phyloP scores from a whole-genome alignment of 2,888 invertebrate genomes.

The Ariolimax columbianus region DNA sequence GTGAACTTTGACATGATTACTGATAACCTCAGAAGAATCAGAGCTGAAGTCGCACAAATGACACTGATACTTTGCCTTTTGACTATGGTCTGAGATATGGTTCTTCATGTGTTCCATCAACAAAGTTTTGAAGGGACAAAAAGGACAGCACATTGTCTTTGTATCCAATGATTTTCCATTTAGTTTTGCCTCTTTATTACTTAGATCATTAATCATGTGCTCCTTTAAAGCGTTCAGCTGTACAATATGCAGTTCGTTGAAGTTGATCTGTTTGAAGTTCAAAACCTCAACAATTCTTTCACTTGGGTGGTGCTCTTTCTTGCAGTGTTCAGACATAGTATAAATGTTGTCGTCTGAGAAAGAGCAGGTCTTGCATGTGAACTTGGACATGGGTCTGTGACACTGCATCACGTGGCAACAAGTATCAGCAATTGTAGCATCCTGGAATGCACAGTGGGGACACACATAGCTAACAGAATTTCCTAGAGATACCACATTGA shows the following conservation, averaged over 20 bases:
- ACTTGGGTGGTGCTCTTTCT: slow-evolving; percentile 23
- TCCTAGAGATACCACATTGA: slow-evolving; percentile 36
- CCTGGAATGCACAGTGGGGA: slow-evolving; percentile 31
- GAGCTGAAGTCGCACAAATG: slow-evolving; percentile 65
- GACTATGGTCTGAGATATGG: slow-evolving; percentile 57
- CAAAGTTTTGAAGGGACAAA: slow-evolving; percentile 54
- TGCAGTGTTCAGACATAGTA: slow-evolving; percentile 43
- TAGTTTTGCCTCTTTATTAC: slow-evolving; percentile 20
- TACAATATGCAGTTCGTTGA: slow-evolving; percentile 31
- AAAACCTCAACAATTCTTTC: slow-evolving; percentile 45
- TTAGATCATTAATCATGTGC: not conserved
- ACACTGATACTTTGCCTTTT: slow-evolving; percentile 63
- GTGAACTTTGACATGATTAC: slow-evolving; percentile 54
- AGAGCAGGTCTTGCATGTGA: slow-evolving; percentile 67
- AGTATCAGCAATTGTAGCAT: slow-evolving; percentile 34
- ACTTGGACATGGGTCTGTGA: slow-evolving; percentile 64
- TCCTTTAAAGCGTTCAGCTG: slow-evolving; percentile 34
- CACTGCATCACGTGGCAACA: slow-evolving; percentile 36
- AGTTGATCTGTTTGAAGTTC: slow-evolving; percentile 35
- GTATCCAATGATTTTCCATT: not conserved
- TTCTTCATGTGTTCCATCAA: slow-evolving; percentile 31
- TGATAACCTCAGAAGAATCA: slow-evolving; percentile 47
- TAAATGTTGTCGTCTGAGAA: slow-evolving; percentile 61
- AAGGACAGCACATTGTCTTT: slow-evolving; percentile 48
- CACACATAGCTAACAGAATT: slow-evolving; percentile 35